phyloP scores from a whole-genome alignment of 2,113 vertebrate genomes.

The Empidonax traillii region DNA sequence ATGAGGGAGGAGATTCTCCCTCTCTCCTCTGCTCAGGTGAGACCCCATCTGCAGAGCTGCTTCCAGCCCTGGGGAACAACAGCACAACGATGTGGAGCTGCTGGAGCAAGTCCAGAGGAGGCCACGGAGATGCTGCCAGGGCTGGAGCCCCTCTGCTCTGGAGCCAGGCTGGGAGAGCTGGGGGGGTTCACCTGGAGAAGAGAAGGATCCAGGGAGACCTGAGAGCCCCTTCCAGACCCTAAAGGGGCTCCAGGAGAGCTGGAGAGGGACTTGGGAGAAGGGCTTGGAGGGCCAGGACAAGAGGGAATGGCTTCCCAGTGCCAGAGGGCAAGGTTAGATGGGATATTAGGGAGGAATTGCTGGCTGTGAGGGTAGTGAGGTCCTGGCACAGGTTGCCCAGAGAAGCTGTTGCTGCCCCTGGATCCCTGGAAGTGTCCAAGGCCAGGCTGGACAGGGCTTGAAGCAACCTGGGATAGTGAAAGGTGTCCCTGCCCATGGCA shows the following conservation, averaged over 20 bases:
- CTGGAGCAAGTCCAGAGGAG: not conserved
- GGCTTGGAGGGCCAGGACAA: not conserved
- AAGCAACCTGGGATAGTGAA: fast-evolving
- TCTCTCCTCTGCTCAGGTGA: not conserved
- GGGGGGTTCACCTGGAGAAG: not conserved
- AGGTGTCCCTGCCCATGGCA: not conserved
- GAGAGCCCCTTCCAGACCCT: not conserved
- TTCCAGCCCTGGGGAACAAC: fast-evolving
- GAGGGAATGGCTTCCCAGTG: not conserved
- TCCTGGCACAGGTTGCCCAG: fast-evolving
- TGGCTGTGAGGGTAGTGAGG: fast-evolving
- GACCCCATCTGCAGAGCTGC: not conserved
- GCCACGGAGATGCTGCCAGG: fast-evolving
- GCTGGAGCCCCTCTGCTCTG: not conserved
- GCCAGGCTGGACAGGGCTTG: fast-evolving
- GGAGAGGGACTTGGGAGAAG: not conserved
- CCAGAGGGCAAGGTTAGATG: fast-evolving
- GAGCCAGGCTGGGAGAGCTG: not conserved
- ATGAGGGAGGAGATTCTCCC: not conserved
- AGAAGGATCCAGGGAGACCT: not conserved
- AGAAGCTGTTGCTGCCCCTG: not conserved
- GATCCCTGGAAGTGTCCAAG: not conserved
- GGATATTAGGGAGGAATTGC: fast-evolving
- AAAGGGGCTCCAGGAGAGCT: not conserved
- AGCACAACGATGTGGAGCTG: fast-evolving